These are phyloP conservation scores for Leptinotarsa texana DNA, from an alignment of 1,140 invertebrate genomes.

Conservation along the genomic window DNA sequence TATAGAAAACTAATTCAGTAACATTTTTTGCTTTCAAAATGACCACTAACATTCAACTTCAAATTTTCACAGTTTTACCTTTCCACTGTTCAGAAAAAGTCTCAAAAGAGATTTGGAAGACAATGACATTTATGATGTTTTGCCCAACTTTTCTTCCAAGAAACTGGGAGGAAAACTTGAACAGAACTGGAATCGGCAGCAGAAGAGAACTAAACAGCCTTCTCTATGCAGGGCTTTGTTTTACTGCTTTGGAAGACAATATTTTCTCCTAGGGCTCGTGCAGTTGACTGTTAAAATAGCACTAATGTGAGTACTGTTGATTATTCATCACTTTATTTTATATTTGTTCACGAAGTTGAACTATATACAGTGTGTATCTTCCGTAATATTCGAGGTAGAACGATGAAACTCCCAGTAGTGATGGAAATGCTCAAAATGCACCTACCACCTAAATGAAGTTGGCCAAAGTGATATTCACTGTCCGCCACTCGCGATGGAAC, in stretches of 20 bases:
- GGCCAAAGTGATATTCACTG: too few relatives aligned
- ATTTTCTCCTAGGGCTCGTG: conserved; percentile 24
- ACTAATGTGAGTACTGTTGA: conserved; percentile 30
- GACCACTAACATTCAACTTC: neutral
- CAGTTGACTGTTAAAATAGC: conserved; percentile 26
- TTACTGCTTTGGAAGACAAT: conserved; percentile 31
- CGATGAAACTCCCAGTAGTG: too few relatives aligned
- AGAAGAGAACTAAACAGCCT: conserved; percentile 28
- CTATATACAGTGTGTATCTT: too few relatives aligned
- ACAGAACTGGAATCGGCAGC: conserved; percentile 27
- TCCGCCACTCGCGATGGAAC: too few relatives aligned
- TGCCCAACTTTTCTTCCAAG: conserved; percentile 24
- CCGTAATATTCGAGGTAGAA: too few relatives aligned
- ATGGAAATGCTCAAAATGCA: too few relatives aligned
- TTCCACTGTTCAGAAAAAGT: conserved; percentile 27
- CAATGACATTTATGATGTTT: conserved; percentile 35
- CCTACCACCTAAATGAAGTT: too few relatives aligned
- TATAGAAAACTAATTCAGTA: too few relatives aligned
- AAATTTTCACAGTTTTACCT: conserved; percentile 30
- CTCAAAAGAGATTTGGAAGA: conserved; percentile 31
- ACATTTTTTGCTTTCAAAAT: too few relatives aligned
- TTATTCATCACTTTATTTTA: too few relatives aligned
- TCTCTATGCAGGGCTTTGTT: conserved; percentile 20
- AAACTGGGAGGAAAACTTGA: conserved; percentile 34
- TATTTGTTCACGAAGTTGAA: too few relatives aligned